A percentile compares a stretch with the other conserved stretches of the same genome.
Conservation (phyloP, 2,797 vertebrate genomes). For the Microctenopoma lineatum region DNA sequence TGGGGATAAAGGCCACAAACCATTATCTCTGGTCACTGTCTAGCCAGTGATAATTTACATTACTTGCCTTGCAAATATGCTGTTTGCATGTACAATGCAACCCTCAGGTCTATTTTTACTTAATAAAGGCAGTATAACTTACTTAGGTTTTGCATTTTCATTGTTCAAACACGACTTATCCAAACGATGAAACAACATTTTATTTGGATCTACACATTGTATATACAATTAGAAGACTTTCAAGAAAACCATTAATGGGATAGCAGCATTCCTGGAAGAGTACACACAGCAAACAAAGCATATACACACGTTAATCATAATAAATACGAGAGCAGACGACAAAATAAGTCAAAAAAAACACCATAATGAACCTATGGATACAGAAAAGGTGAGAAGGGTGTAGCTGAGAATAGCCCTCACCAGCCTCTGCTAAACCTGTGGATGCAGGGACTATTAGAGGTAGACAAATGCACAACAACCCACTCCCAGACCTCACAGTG, state of each 20-base stretch:
- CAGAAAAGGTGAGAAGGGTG: conserved; percentile 35
- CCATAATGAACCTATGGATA: conserved; percentile 3
- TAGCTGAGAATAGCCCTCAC: conserved; percentile 26
- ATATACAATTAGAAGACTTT: conserved; percentile 41
- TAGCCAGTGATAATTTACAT: conserved; percentile 56
- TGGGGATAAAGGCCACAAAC: conserved; percentile 54
- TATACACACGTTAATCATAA: conserved; percentile 49
- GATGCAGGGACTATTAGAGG: conserved; percentile 74
- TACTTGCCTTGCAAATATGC: conserved; percentile 65
- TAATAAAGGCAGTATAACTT: conserved; percentile 82
- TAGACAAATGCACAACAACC: conserved; percentile 74
- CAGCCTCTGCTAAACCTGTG: conserved; percentile 51
- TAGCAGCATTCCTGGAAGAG: conserved; percentile 64
- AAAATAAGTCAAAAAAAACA: conserved; percentile 11
- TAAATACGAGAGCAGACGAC: conserved; percentile 68
- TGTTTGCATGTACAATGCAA: conserved; percentile 78
- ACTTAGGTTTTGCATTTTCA: conserved; percentile 20
- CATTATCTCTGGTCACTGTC: conserved; percentile 56
- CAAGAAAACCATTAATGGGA: conserved; percentile 44
- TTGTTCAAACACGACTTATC: neutral
- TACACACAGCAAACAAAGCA: conserved; percentile 52
- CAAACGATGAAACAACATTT: conserved; percentile 42
- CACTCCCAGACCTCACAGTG: conserved; percentile 59
- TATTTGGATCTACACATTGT: conserved; percentile 43
- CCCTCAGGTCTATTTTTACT: conserved; percentile 80